Evolutionary conservation across 2,113 vertebrate species (phyloP).

Genomic region (Nesoenas mayeri): DNA sequence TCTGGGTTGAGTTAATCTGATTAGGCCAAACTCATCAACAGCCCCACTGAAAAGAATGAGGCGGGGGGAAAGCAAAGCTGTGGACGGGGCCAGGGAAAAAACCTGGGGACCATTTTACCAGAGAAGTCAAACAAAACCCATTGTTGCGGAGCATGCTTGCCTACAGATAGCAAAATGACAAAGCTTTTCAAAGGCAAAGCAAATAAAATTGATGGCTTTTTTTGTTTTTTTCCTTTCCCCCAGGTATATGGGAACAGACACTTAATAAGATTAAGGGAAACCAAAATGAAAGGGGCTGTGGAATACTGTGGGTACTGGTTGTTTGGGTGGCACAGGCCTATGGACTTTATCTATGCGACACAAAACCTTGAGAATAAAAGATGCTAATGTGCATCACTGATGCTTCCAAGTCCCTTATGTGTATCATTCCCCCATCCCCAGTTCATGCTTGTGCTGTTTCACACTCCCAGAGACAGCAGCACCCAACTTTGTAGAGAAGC

Average conservation of each 20-base stretch:
- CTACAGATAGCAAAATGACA: constrained; percentile 89
- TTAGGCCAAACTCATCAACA: constrained; percentile 94
- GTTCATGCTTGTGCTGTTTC: fast-evolving
- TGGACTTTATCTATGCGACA: constrained; percentile 41
- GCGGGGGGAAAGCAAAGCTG: constrained; percentile 54
- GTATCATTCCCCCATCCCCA: fast-evolving
- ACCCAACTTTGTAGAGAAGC: not conserved
- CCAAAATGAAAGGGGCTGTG: constrained; percentile 63
- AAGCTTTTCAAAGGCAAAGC: constrained; percentile 78
- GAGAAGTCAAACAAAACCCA: constrained; percentile 82
- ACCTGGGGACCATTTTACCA: constrained; percentile 71
- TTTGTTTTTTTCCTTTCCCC: not conserved
- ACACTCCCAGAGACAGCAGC: fast-evolving
- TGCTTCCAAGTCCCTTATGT: not conserved
- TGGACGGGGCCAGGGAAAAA: constrained; percentile 68
- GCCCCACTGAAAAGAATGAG: constrained; percentile 82
- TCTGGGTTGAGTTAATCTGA: constrained; percentile 95
- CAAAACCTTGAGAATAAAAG: not conserved
- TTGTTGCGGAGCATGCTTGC: constrained; percentile 80
- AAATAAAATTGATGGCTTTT: constrained; percentile 79
- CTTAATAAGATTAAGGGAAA: constrained; percentile 78
- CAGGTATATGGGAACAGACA: constrained; percentile 81
- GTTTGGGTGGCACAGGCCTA: constrained; percentile 53
- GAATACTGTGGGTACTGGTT: constrained; percentile 43
- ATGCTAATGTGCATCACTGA: fast-evolving